These are phyloP conservation scores for Drosophila subobscura DNA, from an alignment of 1,140 invertebrate species.

Conservation along the genomic window DNA sequence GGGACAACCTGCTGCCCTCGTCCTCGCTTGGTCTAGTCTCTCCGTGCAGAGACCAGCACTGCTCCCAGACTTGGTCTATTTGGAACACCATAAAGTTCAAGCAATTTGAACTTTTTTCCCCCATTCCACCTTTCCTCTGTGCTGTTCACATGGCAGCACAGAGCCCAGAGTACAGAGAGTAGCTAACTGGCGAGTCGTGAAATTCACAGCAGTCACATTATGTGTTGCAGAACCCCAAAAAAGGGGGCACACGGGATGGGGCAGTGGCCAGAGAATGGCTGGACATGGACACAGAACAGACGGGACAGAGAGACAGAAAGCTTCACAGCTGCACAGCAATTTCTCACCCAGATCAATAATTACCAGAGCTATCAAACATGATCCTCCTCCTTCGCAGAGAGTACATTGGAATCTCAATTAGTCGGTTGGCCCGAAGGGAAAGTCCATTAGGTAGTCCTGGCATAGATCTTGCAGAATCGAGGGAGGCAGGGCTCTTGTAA, in stretches of 20 bases:
- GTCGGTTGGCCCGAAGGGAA: not conserved
- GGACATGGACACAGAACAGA: too few species aligned
- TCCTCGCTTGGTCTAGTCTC: slow-evolving; percentile 32
- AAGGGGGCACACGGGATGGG: not conserved
- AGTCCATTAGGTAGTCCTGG: slow-evolving; percentile 13
- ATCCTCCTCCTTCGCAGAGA: not conserved
- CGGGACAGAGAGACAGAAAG: slow-evolving; percentile 15
- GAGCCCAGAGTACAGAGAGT: slow-evolving; percentile 20
- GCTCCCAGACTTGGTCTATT: slow-evolving; percentile 54
- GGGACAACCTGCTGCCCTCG: slow-evolving; percentile 63
- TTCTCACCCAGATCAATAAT: slow-evolving; percentile 8
- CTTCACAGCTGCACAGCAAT: slow-evolving; percentile 7
- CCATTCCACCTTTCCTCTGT: not conserved
- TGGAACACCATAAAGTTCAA: slow-evolving; percentile 80
- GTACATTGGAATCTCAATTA: slow-evolving; percentile 29
- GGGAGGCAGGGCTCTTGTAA: slow-evolving; percentile 27
- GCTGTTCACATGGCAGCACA: slow-evolving; percentile 25
- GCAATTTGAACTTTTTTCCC: slow-evolving; percentile 72
- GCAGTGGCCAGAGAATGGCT: not conserved
- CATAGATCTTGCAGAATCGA: too few species aligned
- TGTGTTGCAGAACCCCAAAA: slow-evolving; percentile 34
- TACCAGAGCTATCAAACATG: slow-evolving; percentile 10
- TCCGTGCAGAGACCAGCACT: not conserved
- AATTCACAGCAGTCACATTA: slow-evolving; percentile 79
- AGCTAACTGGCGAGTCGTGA: slow-evolving; percentile 72